Percentiles rank a stretch among this genome's conserved stretches.
These are phyloP conservation scores for Macaca fascicularis DNA, from an alignment of 2,113 vertebrate genomes.

Conservation along the genomic window DNA sequence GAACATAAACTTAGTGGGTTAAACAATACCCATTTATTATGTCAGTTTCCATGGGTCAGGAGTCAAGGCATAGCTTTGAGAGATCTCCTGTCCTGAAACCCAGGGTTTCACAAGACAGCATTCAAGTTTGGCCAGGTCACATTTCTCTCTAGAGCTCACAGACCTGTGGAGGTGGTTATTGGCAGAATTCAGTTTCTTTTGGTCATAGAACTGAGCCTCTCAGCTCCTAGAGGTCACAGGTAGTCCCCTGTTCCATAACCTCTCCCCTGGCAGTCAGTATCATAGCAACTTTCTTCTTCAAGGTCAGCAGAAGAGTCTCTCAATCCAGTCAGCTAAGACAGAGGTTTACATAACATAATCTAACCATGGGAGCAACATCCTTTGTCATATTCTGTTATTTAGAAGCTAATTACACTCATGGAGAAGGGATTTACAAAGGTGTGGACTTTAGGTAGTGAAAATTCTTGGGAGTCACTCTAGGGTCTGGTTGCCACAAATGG, in stretches of 20 bases:
- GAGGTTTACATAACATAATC: background rate
- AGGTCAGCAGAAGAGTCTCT: background rate
- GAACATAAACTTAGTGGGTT: background rate
- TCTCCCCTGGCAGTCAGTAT: background rate
- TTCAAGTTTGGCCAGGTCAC: background rate
- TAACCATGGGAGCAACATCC: background rate
- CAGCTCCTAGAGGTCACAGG: background rate
- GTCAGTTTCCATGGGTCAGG: background rate
- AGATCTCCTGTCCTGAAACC: background rate
- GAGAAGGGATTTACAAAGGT: background rate
- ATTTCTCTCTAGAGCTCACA: background rate
- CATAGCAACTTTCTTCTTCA: background rate
- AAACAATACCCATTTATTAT: background rate
- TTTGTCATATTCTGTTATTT: background rate
- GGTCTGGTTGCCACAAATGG: background rate
- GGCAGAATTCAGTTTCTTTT: background rate
- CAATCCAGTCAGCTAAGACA: background rate
- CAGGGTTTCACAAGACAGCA: background rate
- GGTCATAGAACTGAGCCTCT: background rate
- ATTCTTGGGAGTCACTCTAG: background rate
- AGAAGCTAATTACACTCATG: background rate
- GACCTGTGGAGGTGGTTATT: background rate
- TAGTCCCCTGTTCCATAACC: background rate
- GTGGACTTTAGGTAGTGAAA: background rate
- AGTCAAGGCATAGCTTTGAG: background rate